Evolutionary conservation across 2,797 vertebrate genomes (phyloP).

Genomic region (Chelidonichthys spinosus): DNA sequence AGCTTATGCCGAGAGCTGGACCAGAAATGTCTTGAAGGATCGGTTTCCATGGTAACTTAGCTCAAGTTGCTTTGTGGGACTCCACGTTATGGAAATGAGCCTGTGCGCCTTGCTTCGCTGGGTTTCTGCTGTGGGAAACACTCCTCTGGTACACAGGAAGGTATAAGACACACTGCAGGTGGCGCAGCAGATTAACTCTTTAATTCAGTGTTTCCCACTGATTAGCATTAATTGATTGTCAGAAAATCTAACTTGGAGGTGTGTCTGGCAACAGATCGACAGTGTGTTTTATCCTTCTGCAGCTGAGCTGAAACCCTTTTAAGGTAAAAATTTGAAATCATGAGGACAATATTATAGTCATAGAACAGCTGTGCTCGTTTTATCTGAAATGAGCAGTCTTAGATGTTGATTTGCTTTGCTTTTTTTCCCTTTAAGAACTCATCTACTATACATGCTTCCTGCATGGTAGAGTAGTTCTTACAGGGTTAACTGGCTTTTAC

Average conservation of each 20-base stretch:
- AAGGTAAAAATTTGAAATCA: background rate
- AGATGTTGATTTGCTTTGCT: background rate
- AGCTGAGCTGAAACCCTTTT: background rate
- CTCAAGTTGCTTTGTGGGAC: background rate
- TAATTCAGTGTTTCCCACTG: background rate
- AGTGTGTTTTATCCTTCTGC: background rate
- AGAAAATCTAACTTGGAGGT: background rate
- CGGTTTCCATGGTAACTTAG: conserved; percentile 32
- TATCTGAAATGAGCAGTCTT: background rate
- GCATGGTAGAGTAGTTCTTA: background rate
- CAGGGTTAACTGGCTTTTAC: background rate
- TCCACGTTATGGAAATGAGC: conserved; percentile 15
- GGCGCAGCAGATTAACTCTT: background rate
- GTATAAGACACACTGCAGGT: background rate
- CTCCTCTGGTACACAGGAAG: background rate
- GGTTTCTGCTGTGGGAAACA: background rate
- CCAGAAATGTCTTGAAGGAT: background rate
- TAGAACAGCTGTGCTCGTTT: background rate
- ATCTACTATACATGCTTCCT: background rate
- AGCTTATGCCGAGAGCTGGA: background rate
- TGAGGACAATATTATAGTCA: too few species aligned
- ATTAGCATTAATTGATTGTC: background rate
- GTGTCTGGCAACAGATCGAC: background rate
- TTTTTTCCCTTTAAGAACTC: background rate
- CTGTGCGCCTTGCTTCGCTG: background rate